These are phyloP conservation scores for Halisarca cf. caerulea DNA, from an alignment of 37 sponge, comb jelly and placozoan genomes.

Conservation along the genomic window DNA sequence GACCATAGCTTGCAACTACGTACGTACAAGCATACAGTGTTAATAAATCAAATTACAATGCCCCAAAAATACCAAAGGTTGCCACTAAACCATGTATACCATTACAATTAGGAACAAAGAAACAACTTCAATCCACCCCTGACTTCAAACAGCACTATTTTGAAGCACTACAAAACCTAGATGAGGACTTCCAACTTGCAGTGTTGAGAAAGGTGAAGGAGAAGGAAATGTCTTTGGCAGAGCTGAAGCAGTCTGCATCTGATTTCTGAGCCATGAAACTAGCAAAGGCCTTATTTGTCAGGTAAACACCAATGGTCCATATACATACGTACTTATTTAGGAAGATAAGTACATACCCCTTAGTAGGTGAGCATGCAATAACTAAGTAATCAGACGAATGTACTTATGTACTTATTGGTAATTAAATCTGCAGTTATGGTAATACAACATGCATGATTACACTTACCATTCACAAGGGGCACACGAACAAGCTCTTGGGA, in stretches of 20 bases:
- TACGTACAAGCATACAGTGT: too few relatives aligned
- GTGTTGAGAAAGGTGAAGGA: not conserved
- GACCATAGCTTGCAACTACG: too few relatives aligned
- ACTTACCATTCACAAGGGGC: not conserved
- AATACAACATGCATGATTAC: too few relatives aligned
- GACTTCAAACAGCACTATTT: slow-evolving; percentile 6
- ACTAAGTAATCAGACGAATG: not conserved
- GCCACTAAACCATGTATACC: too few relatives aligned
- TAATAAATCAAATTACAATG: too few relatives aligned
- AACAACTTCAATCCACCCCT: not conserved
- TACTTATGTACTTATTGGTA: too few relatives aligned
- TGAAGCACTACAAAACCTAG: not conserved
- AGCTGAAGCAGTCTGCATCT: not conserved
- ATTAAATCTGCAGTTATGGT: too few relatives aligned
- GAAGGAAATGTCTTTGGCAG: not conserved
- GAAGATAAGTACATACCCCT: slow-evolving; percentile 8
- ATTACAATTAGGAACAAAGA: slow-evolving; percentile 2
- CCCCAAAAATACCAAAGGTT: too few relatives aligned
- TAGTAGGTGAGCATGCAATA: too few relatives aligned
- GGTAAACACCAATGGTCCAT: not conserved
- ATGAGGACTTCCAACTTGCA: not conserved
- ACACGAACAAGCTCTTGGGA: not conserved
- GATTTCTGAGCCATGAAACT: slow-evolving; percentile 5
- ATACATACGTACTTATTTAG: slow-evolving; percentile 1
- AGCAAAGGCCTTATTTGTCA: slow-evolving; percentile 8